Evolutionary conservation across 2,113 vertebrate genomes (phyloP).

Genomic region (Lonchura striata): DNA sequence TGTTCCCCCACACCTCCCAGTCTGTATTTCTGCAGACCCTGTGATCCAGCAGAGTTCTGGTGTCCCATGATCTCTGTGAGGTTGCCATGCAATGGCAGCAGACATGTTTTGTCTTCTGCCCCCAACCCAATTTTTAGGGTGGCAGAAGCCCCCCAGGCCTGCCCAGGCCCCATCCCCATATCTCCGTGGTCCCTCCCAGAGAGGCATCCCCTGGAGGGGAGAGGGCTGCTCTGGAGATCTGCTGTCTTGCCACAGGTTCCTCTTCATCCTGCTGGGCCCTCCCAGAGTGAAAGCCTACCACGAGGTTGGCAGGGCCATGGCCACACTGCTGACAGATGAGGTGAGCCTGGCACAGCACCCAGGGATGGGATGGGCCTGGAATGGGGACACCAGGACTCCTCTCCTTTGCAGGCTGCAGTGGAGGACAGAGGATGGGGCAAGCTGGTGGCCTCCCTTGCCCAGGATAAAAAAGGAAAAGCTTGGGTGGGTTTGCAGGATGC

Average conservation of each 20-base stretch:
- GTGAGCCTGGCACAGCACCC: slow-evolving; percentile 45
- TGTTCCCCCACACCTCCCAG: too few species aligned
- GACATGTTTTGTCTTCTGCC: background rate
- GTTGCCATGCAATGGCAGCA: background rate
- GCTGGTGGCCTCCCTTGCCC: background rate
- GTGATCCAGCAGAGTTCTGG: background rate
- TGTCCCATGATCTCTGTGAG: background rate
- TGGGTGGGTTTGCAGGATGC: background rate
- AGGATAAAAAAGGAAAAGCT: background rate
- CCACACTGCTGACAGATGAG: slow-evolving; percentile 74
- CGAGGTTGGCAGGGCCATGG: slow-evolving; percentile 78
- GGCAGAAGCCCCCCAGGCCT: background rate
- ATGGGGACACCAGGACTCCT: background rate
- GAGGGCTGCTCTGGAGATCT: background rate
- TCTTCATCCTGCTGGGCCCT: slow-evolving; percentile 79
- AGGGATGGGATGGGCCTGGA: background rate
- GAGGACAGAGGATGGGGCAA: background rate
- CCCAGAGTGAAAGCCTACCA: slow-evolving; percentile 57
- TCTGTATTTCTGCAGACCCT: background rate
- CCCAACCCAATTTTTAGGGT: fast-evolving
- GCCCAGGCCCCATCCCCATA: background rate
- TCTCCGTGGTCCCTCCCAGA: too few species aligned
- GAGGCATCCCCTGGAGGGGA: background rate
- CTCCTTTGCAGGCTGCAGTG: background rate
- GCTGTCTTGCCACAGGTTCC: slow-evolving; percentile 63